These are phyloP conservation scores for Oscheius sp. DNA, from an alignment of 2,888 invertebrate species.

Conservation along the genomic window DNA sequence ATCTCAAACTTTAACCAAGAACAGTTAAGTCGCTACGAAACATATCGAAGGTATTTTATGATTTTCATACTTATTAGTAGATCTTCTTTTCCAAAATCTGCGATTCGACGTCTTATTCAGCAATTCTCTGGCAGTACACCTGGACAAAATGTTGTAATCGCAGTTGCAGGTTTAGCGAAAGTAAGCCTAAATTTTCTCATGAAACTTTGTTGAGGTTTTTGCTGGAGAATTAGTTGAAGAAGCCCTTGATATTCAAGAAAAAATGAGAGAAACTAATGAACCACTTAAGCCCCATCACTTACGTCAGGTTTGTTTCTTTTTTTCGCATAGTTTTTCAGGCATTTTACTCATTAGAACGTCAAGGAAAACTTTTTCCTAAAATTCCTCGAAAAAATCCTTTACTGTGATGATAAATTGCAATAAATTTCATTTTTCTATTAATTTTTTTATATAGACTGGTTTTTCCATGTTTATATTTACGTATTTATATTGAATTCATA, in stretches of 20 bases:
- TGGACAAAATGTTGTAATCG: conserved; percentile 97
- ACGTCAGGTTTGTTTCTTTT: conserved; percentile 11
- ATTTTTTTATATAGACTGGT: not conserved
- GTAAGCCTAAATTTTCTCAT: conserved; percentile 22
- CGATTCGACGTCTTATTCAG: conserved; percentile 81
- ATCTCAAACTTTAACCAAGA: conserved; percentile 99
- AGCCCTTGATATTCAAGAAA: conserved; percentile 72
- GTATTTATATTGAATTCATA: too few relatives aligned
- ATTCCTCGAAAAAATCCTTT: conserved; percentile 45
- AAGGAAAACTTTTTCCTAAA: conserved; percentile 64
- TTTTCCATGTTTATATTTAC: not conserved
- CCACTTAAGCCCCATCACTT: conserved; percentile 57
- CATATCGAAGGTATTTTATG: conserved; percentile 82
- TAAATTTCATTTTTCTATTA: not conserved
- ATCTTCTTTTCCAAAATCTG: conserved; percentile 48
- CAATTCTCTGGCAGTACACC: conserved; percentile 91
- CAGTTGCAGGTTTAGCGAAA: conserved; percentile 98
- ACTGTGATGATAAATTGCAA: too few relatives aligned
- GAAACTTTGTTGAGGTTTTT: conserved; percentile 78
- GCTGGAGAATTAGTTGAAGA: conserved; percentile 98
- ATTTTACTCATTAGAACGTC: conserved; percentile 47
- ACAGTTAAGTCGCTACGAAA: conserved; percentile 96
- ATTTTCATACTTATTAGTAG: conserved; percentile 25
- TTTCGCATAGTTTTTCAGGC: conserved; percentile 40
- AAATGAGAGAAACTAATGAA: conserved; percentile 24